Evolutionary conservation across 2,888 invertebrate genomes (phyloP), one percentile per base, ranked within the genome.

Genomic region (Flexamia atlantica): DNA sequence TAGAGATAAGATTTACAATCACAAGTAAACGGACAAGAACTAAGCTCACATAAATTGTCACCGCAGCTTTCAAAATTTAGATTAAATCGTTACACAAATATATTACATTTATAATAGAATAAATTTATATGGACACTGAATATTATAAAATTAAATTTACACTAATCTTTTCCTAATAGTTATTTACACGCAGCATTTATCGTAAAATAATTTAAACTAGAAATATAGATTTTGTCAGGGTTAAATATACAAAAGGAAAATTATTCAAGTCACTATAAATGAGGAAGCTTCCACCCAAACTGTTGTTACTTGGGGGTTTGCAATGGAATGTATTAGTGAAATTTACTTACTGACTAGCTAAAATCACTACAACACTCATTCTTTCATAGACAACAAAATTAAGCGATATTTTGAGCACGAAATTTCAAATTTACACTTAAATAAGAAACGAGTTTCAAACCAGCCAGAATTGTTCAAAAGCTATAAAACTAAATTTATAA

Each of bases 141-240:
- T 57, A 64, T n/a, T 64, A 64, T 64, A 64, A 64, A 64, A 64
- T 20, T 64, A 64, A 64, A 64, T 64, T 53, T 64, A 64, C 64
- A 64, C 64, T 64, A 64, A 28, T 28, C 30, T 12, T 64, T 30
- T 12, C 64, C 30, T 28, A 28, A 64, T 30, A 64, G 14, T 28
- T 64, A 64, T 64, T 64, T 64, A 64, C 64, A 64, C 20, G 12
- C 7, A 28, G 64, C 23, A 14, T 64, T 64, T 64, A 64, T 64
- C 3, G 14, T 64, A 64, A 64, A 64, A 28, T 64, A 64, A 64
- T 64, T 64, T 28, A 64, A 64, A 64, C 4, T 28, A 17, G 64
- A 28, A 64, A 28, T 64, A 64, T 64, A 64, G 17, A 28, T 64
- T 64, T 64, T 64, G 1, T 64, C 10, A 30, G 30, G 64, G 17